Base-by-base conservation (phyloP, 2,113 vertebrate genomes). In the Rhea americana region DNA sequence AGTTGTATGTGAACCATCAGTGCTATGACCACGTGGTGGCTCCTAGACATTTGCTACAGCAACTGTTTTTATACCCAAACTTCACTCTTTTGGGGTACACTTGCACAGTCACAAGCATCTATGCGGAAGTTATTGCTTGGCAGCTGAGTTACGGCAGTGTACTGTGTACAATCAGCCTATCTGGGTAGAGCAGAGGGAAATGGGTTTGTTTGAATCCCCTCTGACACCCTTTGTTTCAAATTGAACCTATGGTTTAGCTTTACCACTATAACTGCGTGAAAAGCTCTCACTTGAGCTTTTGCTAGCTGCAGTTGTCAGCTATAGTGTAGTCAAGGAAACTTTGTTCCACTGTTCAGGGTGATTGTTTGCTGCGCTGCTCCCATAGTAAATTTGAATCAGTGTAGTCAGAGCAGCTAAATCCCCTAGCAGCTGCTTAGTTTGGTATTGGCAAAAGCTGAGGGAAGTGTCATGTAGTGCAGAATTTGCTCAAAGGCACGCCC, bases 201-300 rank as follows among this genome's bases (percentile, higher is more conserved):
- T 9, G 55, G 55, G 55, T 58, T 58, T 30, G 28, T 32, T 28
- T 58, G 55, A 58, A 32, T 17, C 55, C 63, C 30, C 19, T 50
- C 37, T 14, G 25, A 11, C 28, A 30, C 35, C 63, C 0, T 0
- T 28, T 26, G 22, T 35, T 19, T 9, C 1, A 5, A 37, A 20
- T 17, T 35, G 4, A 1, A 45, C 9, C 45, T 35, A 0, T 19
- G 63, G 43, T 77, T 59, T 17, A 41, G 62, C 8, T 1, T 35
- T 55, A 17, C 35, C 5, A 1, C 53, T 41, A 0, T 18, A 30
- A 67, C 7, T 13, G 61, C 62, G 4, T 8, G 4, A 43, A 22
- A 51, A 56, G 58, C n/a, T 47, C 18, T 15, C 39, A 7, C 35
- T 50, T 45, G 19, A 10, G 41, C 17, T 72, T 39, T 63, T 26